A percentile compares a stretch with the other conserved stretches of the same genome.
Conservation (phyloP, 2,797 vertebrate species). For the Liasis olivaceus region DNA sequence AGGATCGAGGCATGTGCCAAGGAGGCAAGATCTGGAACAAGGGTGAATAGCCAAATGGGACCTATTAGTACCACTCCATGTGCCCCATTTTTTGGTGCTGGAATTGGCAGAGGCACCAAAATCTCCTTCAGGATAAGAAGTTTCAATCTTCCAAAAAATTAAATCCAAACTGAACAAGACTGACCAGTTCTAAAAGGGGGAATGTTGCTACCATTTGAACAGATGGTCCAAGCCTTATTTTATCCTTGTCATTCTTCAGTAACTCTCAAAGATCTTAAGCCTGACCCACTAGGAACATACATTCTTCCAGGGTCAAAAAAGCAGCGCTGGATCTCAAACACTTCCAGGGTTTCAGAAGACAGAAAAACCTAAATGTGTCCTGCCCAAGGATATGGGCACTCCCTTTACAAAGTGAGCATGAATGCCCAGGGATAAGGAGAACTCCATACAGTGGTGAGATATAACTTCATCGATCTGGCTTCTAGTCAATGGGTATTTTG, state of each 20-base stretch:
- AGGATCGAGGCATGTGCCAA: not conserved
- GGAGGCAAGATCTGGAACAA: not conserved
- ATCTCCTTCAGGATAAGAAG: not conserved
- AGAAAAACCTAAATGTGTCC: not conserved
- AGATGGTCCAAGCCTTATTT: not conserved
- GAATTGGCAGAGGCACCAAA: not conserved
- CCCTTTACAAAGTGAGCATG: conserved; percentile 55
- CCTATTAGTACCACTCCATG: not conserved
- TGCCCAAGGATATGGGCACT: not conserved
- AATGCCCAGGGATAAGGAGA: conserved; percentile 60
- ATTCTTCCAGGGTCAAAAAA: not conserved
- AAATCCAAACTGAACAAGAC: not conserved
- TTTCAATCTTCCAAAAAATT: not conserved
- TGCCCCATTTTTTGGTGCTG: not conserved
- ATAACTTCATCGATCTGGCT: too few species aligned
- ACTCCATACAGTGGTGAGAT: too few species aligned
- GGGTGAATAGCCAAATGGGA: too few species aligned
- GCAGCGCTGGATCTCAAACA: not conserved
- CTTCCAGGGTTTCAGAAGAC: not conserved
- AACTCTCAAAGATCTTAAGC: not conserved
- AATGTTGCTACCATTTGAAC: too few species aligned
- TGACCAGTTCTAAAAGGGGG: fast-evolving
- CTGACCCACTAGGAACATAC: fast-evolving
- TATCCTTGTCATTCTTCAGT: too few species aligned
- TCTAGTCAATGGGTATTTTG: too few species aligned